A percentile compares a stretch with the other conserved stretches of the same genome.
phyloP scores from a whole-genome alignment of 1,140 invertebrate species.

The Mizuhopecten yessoensis region DNA sequence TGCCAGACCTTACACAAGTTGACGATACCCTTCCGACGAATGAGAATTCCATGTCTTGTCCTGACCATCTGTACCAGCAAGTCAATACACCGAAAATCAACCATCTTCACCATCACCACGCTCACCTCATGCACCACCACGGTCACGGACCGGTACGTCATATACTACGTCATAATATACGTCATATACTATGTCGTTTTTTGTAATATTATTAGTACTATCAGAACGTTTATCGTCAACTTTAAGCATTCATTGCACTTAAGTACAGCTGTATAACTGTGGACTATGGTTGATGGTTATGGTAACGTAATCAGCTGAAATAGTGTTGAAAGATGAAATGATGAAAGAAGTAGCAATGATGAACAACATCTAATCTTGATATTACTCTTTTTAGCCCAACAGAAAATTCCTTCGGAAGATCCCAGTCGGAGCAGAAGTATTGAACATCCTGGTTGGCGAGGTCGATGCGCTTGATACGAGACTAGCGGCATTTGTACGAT shows the following conservation, averaged over 20 bases:
- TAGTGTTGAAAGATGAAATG: too few species aligned
- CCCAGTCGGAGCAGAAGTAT: constrained; percentile 96
- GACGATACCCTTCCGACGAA: background rate
- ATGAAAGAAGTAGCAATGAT: too few species aligned
- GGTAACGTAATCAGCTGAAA: too few species aligned
- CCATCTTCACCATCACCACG: background rate
- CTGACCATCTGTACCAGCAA: background rate
- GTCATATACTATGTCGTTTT: background rate
- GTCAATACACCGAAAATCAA: background rate
- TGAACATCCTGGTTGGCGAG: constrained; percentile 98
- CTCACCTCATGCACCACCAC: background rate
- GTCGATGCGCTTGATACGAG: constrained; percentile 97
- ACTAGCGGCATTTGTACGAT: constrained; percentile 93
- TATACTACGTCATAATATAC: background rate
- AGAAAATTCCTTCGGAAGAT: constrained; percentile 88
- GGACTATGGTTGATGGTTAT: too few species aligned
- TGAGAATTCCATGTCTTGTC: constrained; percentile 15
- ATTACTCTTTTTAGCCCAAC: constrained; percentile 65
- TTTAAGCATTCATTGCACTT: too few species aligned
- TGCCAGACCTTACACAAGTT: background rate
- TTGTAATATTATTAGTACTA: too few species aligned
- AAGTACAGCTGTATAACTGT: too few species aligned
- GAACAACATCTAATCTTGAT: too few species aligned
- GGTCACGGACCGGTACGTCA: constrained; percentile 26
- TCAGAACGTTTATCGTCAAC: too few species aligned